Conservation (phyloP, 2,888 invertebrate species). For the Hyposoter didymator region DNA sequence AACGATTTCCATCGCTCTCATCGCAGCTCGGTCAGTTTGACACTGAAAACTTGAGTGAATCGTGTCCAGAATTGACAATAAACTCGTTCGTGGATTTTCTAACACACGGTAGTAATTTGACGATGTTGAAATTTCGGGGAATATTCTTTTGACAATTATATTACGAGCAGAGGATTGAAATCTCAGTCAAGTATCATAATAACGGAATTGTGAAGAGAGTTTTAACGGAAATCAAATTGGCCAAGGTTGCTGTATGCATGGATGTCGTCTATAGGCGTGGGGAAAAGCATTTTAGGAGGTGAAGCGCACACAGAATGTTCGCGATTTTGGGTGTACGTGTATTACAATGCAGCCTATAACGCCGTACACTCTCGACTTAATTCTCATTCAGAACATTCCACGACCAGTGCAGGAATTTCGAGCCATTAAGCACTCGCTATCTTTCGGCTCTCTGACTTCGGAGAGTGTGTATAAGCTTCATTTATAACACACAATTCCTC, state of each 20-base stretch:
- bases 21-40: no score
- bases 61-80: background rate
- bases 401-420: constrained; percentile 80
- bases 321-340: constrained; percentile 64
- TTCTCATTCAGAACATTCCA: constrained; percentile 83
- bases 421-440: constrained; percentile 83
- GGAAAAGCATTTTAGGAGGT: constrained; percentile 7
- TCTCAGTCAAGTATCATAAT: constrained; percentile 4
- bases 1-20: no score
- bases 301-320: constrained; percentile 25
- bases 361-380: constrained; percentile 77
- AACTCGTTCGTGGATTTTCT: background rate
- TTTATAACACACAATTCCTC: constrained; percentile 59
- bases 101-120: background rate
- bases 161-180: constrained; percentile 22
- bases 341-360: constrained; percentile 45
- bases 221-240: constrained; percentile 32
- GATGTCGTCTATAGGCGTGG: constrained; percentile 4
- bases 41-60: background rate
- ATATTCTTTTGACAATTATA: background rate
- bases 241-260: constrained; percentile 5
- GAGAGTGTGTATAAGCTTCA: constrained; percentile 62
- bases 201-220: constrained; percentile 1
- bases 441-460: constrained; percentile 75
- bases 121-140: background rate